Conservation (phyloP, 2,888 invertebrate genomes). For the Hedya salicella region DNA sequence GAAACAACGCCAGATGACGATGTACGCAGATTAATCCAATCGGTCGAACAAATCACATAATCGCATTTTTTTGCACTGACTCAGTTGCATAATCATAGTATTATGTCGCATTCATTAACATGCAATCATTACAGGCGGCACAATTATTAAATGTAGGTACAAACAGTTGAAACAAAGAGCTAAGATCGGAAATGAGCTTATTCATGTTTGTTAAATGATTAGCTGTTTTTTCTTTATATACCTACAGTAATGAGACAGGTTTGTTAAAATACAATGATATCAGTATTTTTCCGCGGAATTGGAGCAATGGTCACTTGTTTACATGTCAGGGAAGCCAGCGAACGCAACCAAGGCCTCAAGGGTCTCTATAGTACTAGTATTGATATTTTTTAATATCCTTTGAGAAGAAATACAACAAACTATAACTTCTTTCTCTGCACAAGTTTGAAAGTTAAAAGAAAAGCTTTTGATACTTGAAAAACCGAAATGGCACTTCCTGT, state of each 20-base stretch:
- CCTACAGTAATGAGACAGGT: not conserved
- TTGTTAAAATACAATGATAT: not conserved
- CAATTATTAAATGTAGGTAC: not conserved
- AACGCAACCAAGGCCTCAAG: not conserved
- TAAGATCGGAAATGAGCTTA: not conserved
- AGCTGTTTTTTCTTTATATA: not conserved
- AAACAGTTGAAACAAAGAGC: not conserved
- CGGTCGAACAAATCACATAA: not conserved
- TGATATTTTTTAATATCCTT: not conserved
- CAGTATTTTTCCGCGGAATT: conserved; percentile 9
- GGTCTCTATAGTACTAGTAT: not conserved
- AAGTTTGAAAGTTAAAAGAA: too few relatives aligned
- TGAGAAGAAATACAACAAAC: too few relatives aligned
- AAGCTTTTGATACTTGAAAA: too few relatives aligned
- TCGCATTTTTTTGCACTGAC: not conserved
- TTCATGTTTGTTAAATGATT: too few relatives aligned
- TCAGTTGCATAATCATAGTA: not conserved
- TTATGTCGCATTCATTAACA: not conserved
- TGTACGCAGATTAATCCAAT: not conserved
- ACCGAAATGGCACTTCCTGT: too few relatives aligned
- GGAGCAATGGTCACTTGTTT: not conserved
- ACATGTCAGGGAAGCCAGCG: not conserved
- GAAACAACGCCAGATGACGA: not conserved
- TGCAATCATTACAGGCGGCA: not conserved
- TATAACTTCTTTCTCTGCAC: too few relatives aligned